Percentiles rank a stretch among this genome's conserved stretches.
phyloP scores from a whole-genome alignment of 1,140 invertebrate genomes.

The Andrena cerasifolii region DNA sequence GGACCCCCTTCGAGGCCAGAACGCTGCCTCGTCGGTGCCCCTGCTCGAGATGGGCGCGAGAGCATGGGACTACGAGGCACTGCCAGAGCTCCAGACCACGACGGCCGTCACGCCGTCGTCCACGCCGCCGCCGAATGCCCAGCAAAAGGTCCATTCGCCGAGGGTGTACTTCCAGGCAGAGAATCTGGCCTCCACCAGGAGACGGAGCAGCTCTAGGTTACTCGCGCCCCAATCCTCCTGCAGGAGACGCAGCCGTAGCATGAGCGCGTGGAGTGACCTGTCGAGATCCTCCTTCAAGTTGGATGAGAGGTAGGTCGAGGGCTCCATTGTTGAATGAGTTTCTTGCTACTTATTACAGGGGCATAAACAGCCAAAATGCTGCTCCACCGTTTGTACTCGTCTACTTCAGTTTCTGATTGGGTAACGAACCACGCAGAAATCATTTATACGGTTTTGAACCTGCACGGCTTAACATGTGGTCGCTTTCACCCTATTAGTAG shows the following conservation, averaged over 20 bases:
- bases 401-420: too few species aligned
- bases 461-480: too few species aligned
- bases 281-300: constrained; percentile 90
- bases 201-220: constrained; percentile 83
- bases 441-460: too few species aligned
- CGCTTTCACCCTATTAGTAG: too few species aligned
- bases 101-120: constrained; percentile 76
- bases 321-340: too few species aligned
- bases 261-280: constrained; percentile 93
- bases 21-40: constrained; percentile 74
- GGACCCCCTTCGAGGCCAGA: constrained; percentile 70
- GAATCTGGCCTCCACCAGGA: constrained; percentile 83
- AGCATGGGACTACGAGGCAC: constrained; percentile 84
- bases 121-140: constrained; percentile 75
- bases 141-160: constrained; percentile 72
- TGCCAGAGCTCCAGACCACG: constrained; percentile 80
- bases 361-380: too few species aligned
- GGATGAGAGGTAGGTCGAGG: constrained; percentile 88
- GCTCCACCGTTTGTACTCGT: too few species aligned
- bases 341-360: too few species aligned
- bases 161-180: constrained; percentile 90
- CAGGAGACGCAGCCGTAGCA: constrained; percentile 86
- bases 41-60: constrained; percentile 78
- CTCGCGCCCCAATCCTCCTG: constrained; percentile 77
- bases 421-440: too few species aligned